Evolutionary conservation across 2,797 vertebrate species (phyloP), one percentile per base, ranked within the genome.

Genomic region (Hipposideros larvatus): DNA sequence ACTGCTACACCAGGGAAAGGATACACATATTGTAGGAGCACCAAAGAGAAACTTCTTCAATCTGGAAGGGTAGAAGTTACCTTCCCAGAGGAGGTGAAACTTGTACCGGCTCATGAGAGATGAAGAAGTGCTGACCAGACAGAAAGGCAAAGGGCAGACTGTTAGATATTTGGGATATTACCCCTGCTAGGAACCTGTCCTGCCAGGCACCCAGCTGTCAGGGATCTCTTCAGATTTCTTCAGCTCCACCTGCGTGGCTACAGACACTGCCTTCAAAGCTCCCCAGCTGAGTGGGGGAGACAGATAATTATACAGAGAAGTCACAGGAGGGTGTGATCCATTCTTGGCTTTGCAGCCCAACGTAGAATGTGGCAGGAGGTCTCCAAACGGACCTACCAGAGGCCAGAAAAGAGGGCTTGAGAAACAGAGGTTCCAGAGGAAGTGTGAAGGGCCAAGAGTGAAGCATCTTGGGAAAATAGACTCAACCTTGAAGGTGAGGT

Each of bases 301-400:
- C n/a, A 78, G 46, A 84, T 70, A 41, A 77, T 87, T 68, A 85
- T 5, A 85, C 15, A 87, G 80, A 84, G 15, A 83, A 93, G 89
- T 79, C 68, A 83, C 34, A 87, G 71, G 68, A 79, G 61, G 37
- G 41, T 66, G 43, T 74, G 55, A 79, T 28, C 51, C 55, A 68
- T 92, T 48, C 46, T 68, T 87, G 48, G 22, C 48, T 94, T 96
- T 95, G 74, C 37, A 89, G 53, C n/a, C 95, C 63, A 79, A 43
- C 89, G 93, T 68, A 80, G 82, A 94, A 95, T 95, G 83, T 96
- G n/a, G 55, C 51, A 91, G 75, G 59, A 78, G 57, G 55, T 65
- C 73, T 96, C 68, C 18, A 88, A 91, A 7, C 34, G 41, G 34
- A 85, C 34, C 26, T 46, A 51, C 14, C 15, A 34, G 68, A 92